A percentile compares a stretch with the other conserved stretches of the same genome.
These are phyloP conservation scores for Desoria tigrina DNA, from an alignment of 2,888 invertebrate genomes.

Conservation along the genomic window DNA sequence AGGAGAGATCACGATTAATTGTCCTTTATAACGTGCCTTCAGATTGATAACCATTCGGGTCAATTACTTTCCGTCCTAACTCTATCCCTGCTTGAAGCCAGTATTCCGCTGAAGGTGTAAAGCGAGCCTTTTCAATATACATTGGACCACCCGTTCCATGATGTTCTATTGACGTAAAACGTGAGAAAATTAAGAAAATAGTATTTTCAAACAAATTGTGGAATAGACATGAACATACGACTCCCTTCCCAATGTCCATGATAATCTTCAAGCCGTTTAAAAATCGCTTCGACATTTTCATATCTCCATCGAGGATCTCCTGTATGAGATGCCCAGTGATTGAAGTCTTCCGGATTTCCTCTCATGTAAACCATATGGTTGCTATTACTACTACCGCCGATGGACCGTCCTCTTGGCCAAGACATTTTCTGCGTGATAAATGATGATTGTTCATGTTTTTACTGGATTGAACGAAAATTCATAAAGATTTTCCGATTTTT, in stretches of 20 bases:
- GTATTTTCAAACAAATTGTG: neutral
- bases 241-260: constrained; percentile 31
- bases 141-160: constrained; percentile 38
- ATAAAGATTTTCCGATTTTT: no score
- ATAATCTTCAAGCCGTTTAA: constrained; percentile 35
- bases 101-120: constrained; percentile 23
- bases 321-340: constrained; percentile 36
- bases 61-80: constrained; percentile 24
- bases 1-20: neutral
- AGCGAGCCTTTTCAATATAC: constrained; percentile 27
- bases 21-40: constrained; percentile 23
- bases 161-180: neutral
- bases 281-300: constrained; percentile 24
- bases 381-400: constrained; percentile 38
- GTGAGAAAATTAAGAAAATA: neutral
- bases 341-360: constrained; percentile 24
- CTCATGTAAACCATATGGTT: constrained; percentile 37
- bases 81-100: constrained; percentile 38
- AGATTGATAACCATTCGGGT: constrained; percentile 31
- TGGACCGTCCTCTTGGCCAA: constrained; percentile 20
- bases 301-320: constrained; percentile 33
- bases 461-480: no score
- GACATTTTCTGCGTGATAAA: constrained; percentile 21
- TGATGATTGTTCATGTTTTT: neutral
- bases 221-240: constrained; percentile 22